A percentile compares a stretch with the other conserved stretches of the same genome.
phyloP scores from a whole-genome alignment of 2,888 invertebrate genomes.

The Scelioninae gen. 1 region DNA sequence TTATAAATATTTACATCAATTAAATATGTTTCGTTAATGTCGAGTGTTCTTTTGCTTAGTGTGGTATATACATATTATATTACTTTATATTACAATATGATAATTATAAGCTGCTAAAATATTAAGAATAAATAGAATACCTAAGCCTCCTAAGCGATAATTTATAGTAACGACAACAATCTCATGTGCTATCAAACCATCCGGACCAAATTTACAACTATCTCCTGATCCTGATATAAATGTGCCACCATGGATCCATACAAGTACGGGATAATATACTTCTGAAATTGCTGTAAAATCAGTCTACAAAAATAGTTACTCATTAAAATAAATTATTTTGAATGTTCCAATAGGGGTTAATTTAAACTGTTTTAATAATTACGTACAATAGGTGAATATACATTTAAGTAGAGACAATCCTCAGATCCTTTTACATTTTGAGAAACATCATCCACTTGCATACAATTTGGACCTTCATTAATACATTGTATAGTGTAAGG shows the following conservation, averaged over 20 bases:
- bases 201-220: constrained; percentile 69
- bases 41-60: too few relatives aligned
- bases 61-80: too few relatives aligned
- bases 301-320: neutral
- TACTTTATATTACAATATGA: too few relatives aligned
- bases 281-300: neutral
- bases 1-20: too few relatives aligned
- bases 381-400: constrained; percentile 38
- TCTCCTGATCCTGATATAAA: constrained; percentile 69
- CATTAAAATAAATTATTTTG: neutral
- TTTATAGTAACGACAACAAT: constrained; percentile 74
- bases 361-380: neutral
- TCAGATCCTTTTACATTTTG: constrained; percentile 29
- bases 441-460: constrained; percentile 7
- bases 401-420: constrained; percentile 48
- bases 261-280: constrained; percentile 67
- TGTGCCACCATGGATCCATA: constrained; percentile 75
- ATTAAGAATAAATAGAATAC: constrained; percentile 49
- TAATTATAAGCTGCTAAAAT: neutral
- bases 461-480: constrained; percentile 40
- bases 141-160: constrained; percentile 75
- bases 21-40: too few relatives aligned
- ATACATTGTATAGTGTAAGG: constrained; percentile 22
- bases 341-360: neutral
- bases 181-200: constrained; percentile 73